Base-by-base conservation (phyloP, 2,797 vertebrate genomes). In the Liparis tanakae region DNA sequence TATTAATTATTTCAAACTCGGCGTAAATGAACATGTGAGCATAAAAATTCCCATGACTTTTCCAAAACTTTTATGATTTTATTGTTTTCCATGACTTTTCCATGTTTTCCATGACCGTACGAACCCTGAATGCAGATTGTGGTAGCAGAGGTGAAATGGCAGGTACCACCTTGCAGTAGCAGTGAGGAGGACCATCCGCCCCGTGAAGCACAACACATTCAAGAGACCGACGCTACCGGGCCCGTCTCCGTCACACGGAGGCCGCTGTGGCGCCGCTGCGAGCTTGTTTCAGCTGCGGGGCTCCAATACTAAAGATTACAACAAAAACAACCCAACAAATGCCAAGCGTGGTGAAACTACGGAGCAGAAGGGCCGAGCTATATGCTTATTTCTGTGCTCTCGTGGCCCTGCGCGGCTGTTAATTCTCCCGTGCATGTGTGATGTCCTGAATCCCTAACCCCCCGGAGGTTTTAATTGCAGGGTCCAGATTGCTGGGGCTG, bases 401-500 rank as follows among this genome's bases (percentile, higher is more conserved):
- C 22, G 65, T 60, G 63, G 50, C 53, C 79, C 68, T 22, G 51
- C 6, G 22, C 41, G 2, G 61, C 67, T 77, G 79, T 78, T 87
- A 78, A 86, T 70, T 85, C 80, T 82, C 72, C 70, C 22, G 75
- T 74, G 72, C 69, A 81, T 72, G 76, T 82, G 77, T 67, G 54
- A 78, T 78, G 80, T 90, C 83, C 88, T 91, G 89, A 88, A 82
- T 83, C 89, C 81, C 80, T 79, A 76, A 87, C 86, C 90, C 92
- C 89, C 77, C 20, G 18, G 80, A 89, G 89, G 86, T 91, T 92
- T 92, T 92, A 93, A 94, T 92, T 90, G 91, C 92, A 88, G 88
- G 87, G 91, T 92, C 91, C 93, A 93, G 90, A 92, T 93, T 93
- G 92, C 84, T 76, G 65, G 85, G 87, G 85, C 87, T 68, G 88